Conservation (phyloP, 2,797 vertebrate species). For the Arrhamphus sclerolepis region DNA sequence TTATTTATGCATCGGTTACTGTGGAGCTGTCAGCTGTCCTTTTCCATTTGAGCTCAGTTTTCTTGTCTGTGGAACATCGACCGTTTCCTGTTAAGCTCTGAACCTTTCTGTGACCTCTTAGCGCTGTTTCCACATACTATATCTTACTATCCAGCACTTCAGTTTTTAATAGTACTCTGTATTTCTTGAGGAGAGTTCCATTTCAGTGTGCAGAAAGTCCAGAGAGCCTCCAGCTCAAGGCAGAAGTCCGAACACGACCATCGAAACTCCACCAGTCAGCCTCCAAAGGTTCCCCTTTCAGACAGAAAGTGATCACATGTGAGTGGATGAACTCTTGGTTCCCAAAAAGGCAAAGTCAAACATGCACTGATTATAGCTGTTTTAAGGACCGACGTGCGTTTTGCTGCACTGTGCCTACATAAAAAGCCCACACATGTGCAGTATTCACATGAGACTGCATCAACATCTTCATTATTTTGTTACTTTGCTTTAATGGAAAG, state of each 20-base stretch:
- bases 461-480: constrained; percentile 26
- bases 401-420: constrained; percentile 1
- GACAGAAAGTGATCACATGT: constrained; percentile 58
- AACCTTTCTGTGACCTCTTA: too few species aligned
- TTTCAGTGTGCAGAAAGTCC: constrained; percentile 20
- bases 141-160: constrained; percentile 8
- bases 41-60: too few species aligned
- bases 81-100: too few species aligned
- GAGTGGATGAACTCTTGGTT: constrained; percentile 58
- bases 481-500: constrained; percentile 26
- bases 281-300: constrained; percentile 39
- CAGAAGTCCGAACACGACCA: constrained; percentile 48
- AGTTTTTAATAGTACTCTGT: constrained; percentile 22
- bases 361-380: background rate
- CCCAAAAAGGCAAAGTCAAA: constrained; percentile 31
- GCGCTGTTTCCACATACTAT: too few species aligned
- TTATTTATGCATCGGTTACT: too few species aligned
- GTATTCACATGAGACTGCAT: background rate
- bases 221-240: constrained; percentile 36
- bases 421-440: background rate
- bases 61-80: too few species aligned
- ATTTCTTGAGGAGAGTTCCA: constrained; percentile 30
- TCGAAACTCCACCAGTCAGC: constrained; percentile 28
- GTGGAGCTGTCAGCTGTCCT: too few species aligned
- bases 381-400: background rate